Percentiles rank a stretch among this genome's conserved stretches.
Conservation (phyloP, 2,797 vertebrate species). For the Euthynnus affinis region DNA sequence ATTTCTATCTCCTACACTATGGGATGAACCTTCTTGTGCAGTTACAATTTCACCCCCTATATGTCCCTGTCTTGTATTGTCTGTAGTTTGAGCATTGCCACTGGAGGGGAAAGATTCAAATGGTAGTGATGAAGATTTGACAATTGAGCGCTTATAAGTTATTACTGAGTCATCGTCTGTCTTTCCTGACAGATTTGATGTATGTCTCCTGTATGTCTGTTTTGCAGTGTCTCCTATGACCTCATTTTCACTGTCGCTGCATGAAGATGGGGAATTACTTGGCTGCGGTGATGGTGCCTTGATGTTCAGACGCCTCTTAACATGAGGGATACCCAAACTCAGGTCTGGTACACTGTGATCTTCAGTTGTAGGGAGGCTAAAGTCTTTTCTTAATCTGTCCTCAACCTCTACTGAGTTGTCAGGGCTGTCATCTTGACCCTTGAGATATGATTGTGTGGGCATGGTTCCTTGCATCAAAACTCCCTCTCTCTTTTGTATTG, state of each 20-base stretch:
- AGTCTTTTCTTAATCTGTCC: constrained; percentile 14
- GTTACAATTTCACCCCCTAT: background rate
- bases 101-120: constrained; percentile 22
- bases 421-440: background rate
- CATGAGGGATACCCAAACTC: constrained; percentile 42
- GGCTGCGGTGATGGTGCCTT: constrained; percentile 50
- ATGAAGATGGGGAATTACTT: constrained; percentile 44
- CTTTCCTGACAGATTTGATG: constrained; percentile 15
- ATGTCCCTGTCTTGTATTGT: background rate
- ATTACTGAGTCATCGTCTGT: constrained; percentile 53
- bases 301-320: constrained; percentile 57
- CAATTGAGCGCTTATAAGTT: constrained; percentile 68
- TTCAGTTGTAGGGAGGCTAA: background rate
- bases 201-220: constrained; percentile 24
- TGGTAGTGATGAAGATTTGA: constrained; percentile 48
- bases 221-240: background rate
- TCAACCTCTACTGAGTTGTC: background rate
- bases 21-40: background rate
- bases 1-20: constrained; percentile 9
- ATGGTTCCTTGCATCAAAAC: constrained; percentile 19
- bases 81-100: constrained; percentile 6
- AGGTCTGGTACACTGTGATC: constrained; percentile 30
- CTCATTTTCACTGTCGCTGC: constrained; percentile 49
- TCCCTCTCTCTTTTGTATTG: constrained; percentile 14
- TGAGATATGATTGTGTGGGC: constrained; percentile 21